Evolutionary conservation across 2,888 invertebrate genomes (phyloP), one percentile per base, ranked within the genome.

Genomic region (Cephalotes varians): DNA sequence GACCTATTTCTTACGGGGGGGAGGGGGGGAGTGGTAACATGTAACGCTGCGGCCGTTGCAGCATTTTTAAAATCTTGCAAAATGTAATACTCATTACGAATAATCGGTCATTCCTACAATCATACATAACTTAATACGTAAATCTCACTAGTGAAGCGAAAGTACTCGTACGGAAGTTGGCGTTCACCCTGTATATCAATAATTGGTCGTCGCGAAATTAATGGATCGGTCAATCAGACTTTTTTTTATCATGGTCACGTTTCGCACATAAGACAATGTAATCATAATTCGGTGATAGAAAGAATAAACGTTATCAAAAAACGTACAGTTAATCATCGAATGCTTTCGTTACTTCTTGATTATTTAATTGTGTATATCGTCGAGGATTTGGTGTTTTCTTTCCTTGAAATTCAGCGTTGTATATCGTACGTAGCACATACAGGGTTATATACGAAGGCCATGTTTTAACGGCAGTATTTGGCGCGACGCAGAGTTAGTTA

Each of bases 381-480:
- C 25, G 80, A 7, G 44, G 18, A 56, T 56, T 65, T 44, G 69
- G 21, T 65, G 31, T 77, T 77, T 25, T 25, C 18, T 37, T 12
- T 25, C 25, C 4, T 31, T n/a, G 37, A 18, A 15, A 44, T n/a
- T 65, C 69, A 25, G 31, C 60, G 60, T 28, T 72, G 34, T 28
- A 31, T 4, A 10, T 74, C 60, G 60, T 2, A 64, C 37, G 28
- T 65, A 28, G 49, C 40, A 51, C 76, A 76, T 76, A 65, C 76
- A 76, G 65, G 51, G 47, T 47, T 73, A 31, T n/a, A 34, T 69
- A 80, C 73, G 49, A 58, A 72, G 44, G 58, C 58, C 73, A 47
- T 79, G 37, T 60, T 71, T n/a, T 72, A 58, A 81, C 65, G 87
- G 87, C 82, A 87, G 79, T 83, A 81, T 86, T 81, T 74, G 67